phyloP scores from a whole-genome alignment of 2,113 vertebrate species.

The Zosterops borbonicus region DNA sequence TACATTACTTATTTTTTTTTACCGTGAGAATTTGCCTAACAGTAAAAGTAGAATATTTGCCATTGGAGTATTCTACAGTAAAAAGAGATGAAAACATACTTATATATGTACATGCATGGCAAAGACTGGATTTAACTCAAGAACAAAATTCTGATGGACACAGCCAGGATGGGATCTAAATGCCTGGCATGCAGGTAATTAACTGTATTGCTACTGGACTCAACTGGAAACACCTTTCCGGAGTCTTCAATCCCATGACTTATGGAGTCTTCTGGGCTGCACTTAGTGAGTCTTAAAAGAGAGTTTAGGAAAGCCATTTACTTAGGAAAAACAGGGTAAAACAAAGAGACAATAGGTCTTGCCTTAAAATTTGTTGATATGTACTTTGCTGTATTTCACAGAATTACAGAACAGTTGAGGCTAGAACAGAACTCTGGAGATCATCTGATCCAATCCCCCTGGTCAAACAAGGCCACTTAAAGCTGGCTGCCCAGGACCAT shows the following conservation, averaged over 20 bases:
- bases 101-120: neutral
- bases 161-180: neutral
- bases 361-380: neutral
- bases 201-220: neutral
- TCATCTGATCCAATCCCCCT: neutral
- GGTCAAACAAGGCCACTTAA: neutral
- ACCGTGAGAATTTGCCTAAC: neutral
- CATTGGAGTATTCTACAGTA: neutral
- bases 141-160: neutral
- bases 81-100: neutral
- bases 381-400: neutral
- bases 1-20: neutral
- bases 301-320: neutral
- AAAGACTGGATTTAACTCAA: neutral
- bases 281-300: neutral
- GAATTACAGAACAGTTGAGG: neutral
- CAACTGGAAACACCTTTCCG: neutral
- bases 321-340: neutral
- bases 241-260: neutral
- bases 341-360: neutral
- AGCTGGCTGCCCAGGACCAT: neutral
- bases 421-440: neutral
- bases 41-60: neutral
- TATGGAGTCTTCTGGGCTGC: neutral
- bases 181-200: fast-evolving